phyloP scores from a whole-genome alignment of 2,888 invertebrate genomes.

The Ceriagrion tenellum region DNA sequence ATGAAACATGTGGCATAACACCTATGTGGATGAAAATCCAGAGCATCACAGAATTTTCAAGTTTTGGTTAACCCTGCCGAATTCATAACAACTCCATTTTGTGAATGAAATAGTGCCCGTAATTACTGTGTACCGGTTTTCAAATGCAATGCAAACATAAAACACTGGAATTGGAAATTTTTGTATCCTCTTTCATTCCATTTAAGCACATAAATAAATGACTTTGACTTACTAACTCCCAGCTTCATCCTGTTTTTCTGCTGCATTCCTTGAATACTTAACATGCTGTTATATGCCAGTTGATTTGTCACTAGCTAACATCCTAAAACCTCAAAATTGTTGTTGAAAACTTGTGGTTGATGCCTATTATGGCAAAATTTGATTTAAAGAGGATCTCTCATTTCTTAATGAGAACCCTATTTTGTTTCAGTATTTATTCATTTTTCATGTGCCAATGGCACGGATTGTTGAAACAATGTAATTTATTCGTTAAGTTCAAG shows the following conservation, averaged over 20 bases:
- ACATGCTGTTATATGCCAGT: not conserved
- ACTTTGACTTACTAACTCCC: not conserved
- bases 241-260: not conserved
- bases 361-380: not conserved
- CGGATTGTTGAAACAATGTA: not conserved
- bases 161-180: not conserved
- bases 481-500: not conserved
- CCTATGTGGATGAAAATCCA: not conserved
- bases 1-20: not conserved
- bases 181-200: conserved; percentile 30
- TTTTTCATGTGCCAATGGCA: not conserved
- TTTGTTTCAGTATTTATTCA: not conserved
- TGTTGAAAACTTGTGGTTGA: not conserved
- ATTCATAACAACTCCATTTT: not conserved
- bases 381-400: not conserved
- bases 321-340: not conserved
- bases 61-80: not conserved
- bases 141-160: not conserved
- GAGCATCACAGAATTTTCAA: not conserved
- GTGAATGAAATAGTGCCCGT: not conserved
- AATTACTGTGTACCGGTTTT: not conserved
- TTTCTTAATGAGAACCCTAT: not conserved
- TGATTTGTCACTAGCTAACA: not conserved
- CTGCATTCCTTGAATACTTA: not conserved
- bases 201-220: not conserved